Evolutionary conservation across 2,113 vertebrate genomes (phyloP), one percentile per base, ranked within the genome.

Genomic region (Ailurus styani): DNA sequence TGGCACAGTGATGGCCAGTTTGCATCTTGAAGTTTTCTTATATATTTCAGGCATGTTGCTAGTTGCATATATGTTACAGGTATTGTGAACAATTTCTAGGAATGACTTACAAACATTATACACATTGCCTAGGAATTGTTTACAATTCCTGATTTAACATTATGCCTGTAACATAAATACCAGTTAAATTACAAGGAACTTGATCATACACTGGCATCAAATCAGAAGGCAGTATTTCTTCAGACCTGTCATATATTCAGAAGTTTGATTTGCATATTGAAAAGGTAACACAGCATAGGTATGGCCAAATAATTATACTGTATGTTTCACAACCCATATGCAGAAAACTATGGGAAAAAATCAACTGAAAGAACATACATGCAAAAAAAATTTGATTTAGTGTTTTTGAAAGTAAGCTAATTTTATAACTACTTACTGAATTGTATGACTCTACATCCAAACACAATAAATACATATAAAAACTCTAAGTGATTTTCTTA

Each of bases 91-190:
- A 97, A 94, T 96, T 97, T 97, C 90, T 97, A 96, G 93, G 95
- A 97, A 96, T 98, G 94, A 96, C 88, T 96, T 97, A 95, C 75
- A 64, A 97, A 96, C 40, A 96, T 97, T 95, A 96, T 73, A 96
- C 81, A 96, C 91, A 93, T 97, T 90, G 68, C 88, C 97, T 96
- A 98, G 96, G 81, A 98, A 96, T 96, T 96, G 88, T 97, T 97
- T 87, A 96, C 91, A 96, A 96, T 93, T 95, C 96, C 91, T 97
- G 93, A 97, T 96, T 98, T 97, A 97, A 98, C 96, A 96, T 96
- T 96, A 81, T 79, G 54, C 88, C 52, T 98, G 88, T 89, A 96
- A 96, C n/a, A 83, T 86, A 96, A 96, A 93, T 87, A 96, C 60
- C 37, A 73, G 91, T 96, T 96, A 96, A 87, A 78, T 94, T 73